phyloP scores from a whole-genome alignment of 1,140 invertebrate species.

The Calliopsis andreniformis region DNA sequence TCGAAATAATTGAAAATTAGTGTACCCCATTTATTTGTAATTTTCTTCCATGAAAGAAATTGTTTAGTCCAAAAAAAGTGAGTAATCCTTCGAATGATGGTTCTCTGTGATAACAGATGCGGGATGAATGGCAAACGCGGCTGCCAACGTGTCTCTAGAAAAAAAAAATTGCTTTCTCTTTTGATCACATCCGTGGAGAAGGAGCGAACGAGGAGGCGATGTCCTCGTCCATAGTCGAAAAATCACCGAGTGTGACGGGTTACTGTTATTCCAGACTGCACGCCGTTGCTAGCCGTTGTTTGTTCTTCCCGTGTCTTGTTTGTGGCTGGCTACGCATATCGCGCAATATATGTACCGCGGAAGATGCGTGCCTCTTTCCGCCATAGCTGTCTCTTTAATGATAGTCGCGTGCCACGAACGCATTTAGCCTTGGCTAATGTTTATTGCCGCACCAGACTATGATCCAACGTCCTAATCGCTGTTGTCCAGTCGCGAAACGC shows the following conservation, averaged over 20 bases:
- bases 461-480: not conserved
- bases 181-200: conserved; percentile 29
- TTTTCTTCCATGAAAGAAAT: not conserved
- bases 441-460: not conserved
- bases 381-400: conserved; percentile 30
- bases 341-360: conserved; percentile 7
- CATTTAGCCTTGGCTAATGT: not conserved
- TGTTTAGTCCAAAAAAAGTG: not conserved
- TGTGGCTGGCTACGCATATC: conserved; percentile 28
- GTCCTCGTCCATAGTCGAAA: conserved; percentile 70
- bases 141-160: not conserved
- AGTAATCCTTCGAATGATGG: not conserved
- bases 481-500: not conserved
- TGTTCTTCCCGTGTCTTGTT: conserved; percentile 68
- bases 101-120: not conserved
- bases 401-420: conserved; percentile 25
- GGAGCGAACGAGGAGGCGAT: conserved; percentile 32
- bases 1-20: too few relatives aligned
- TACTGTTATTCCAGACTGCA: conserved; percentile 79
- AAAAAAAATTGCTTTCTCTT: conserved; percentile 53
- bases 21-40: not conserved
- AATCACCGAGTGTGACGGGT: conserved; percentile 79
- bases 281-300: conserved; percentile 74
- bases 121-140: not conserved
- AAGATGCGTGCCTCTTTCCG: conserved; percentile 27